phyloP scores from a whole-genome alignment of 2,888 invertebrate genomes.

The Eupithecia subfuscata region DNA sequence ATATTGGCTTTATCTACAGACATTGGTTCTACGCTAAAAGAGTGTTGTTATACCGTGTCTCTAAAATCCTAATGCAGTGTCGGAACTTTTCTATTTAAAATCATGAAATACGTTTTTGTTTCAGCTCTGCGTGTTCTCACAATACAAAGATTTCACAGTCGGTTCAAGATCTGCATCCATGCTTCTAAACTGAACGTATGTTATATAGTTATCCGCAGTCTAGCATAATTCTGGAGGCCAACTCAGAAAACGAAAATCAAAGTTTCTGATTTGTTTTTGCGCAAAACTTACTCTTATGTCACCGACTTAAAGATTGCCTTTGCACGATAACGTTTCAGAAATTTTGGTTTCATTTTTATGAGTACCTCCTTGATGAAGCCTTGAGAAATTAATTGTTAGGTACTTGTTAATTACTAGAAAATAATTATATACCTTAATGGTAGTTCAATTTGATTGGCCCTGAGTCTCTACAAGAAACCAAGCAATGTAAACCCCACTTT shows the following conservation, averaged over 20 bases:
- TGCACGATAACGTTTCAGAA: no score
- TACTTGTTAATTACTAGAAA: neutral
- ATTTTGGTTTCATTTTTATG: no score
- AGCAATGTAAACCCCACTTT: neutral
- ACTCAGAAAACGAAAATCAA: no score
- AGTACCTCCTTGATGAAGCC: conserved; percentile 20
- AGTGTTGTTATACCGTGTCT: neutral
- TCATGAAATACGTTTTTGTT: neutral
- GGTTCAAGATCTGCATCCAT: conserved; percentile 91
- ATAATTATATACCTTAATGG: neutral
- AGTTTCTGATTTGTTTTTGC: no score
- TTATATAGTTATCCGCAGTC: conserved; percentile 48
- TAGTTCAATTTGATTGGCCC: neutral
- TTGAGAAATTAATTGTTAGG: conserved; percentile 29
- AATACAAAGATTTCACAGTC: conserved; percentile 96
- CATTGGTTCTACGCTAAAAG: neutral
- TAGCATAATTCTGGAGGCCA: conserved; percentile 9
- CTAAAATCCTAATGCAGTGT: neutral
- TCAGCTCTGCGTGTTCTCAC: conserved; percentile 96
- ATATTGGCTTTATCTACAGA: neutral
- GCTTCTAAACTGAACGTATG: conserved; percentile 80
- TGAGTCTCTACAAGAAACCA: neutral
- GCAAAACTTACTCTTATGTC: no score
- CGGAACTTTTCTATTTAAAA: neutral
- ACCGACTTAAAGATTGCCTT: no score